phyloP scores from a whole-genome alignment of 2,888 invertebrate genomes.

The Ornithoptera alexandrae region DNA sequence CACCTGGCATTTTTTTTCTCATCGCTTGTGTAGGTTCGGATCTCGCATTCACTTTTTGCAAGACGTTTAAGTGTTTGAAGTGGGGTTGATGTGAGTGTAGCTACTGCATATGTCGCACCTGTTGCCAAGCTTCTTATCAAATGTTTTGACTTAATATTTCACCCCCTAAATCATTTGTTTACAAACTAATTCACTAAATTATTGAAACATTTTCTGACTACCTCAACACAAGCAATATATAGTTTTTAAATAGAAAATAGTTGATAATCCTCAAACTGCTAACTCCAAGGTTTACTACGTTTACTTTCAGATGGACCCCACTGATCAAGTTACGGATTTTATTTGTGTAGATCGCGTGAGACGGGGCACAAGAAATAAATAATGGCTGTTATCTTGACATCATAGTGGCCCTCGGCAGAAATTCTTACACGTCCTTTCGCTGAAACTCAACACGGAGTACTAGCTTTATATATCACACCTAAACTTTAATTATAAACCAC shows the following conservation, averaged over 20 bases:
- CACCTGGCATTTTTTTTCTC: slow-evolving; percentile 76
- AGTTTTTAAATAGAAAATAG: too few relatives aligned
- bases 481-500: slow-evolving; percentile 27
- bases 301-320: too few relatives aligned
- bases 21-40: slow-evolving; percentile 59
- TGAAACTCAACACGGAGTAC: slow-evolving; percentile 58
- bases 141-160: too few relatives aligned
- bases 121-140: background rate
- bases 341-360: slow-evolving; percentile 77
- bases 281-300: too few relatives aligned
- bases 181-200: too few relatives aligned
- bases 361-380: slow-evolving; percentile 68
- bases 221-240: too few relatives aligned
- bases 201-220: too few relatives aligned
- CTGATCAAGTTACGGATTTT: slow-evolving; percentile 73
- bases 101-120: slow-evolving; percentile 41
- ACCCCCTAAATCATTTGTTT: too few relatives aligned
- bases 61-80: slow-evolving; percentile 56
- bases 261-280: too few relatives aligned
- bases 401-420: slow-evolving; percentile 63
- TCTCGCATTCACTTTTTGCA: slow-evolving; percentile 64
- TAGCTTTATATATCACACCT: slow-evolving; percentile 43
- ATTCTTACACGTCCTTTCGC: slow-evolving; percentile 74
- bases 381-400: slow-evolving; percentile 73
- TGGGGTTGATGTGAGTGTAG: slow-evolving; percentile 54